Evolutionary conservation across 2,888 invertebrate species (phyloP).

Genomic region (Metellina segmentata): DNA sequence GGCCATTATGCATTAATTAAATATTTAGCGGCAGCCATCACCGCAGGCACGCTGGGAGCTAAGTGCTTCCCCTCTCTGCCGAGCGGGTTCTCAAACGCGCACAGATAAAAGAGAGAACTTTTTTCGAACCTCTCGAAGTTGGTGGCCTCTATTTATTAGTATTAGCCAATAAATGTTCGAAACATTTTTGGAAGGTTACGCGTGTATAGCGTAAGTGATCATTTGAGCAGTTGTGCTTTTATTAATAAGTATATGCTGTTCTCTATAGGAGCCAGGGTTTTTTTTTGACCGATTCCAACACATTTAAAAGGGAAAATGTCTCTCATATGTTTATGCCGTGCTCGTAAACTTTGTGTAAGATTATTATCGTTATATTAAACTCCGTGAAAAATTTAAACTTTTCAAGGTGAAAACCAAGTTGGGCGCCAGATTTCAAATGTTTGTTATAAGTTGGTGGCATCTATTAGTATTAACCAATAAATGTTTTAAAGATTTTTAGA

Average conservation of each 20-base stretch:
- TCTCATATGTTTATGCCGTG: too few species aligned
- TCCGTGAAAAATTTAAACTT: too few species aligned
- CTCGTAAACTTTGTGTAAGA: too few species aligned
- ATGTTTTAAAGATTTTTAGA: too few species aligned
- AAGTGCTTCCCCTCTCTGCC: constrained; percentile 6
- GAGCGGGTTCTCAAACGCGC: constrained; percentile 20
- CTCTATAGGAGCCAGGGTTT: too few species aligned
- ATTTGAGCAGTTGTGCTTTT: constrained; percentile 10
- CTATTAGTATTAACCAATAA: too few species aligned
- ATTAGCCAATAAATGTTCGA: constrained; percentile 17
- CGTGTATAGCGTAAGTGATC: not conserved
- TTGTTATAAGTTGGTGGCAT: too few species aligned
- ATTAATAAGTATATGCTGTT: not conserved
- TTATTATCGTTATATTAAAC: too few species aligned
- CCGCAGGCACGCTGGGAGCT: constrained; percentile 22
- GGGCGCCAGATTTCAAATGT: too few species aligned
- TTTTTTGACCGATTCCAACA: too few species aligned
- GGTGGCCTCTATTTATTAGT: not conserved
- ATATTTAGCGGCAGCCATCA: constrained; percentile 59
- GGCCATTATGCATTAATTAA: constrained; percentile 67
- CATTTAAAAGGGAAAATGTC: too few species aligned
- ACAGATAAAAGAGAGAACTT: constrained; percentile 8
- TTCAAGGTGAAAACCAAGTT: too few species aligned
- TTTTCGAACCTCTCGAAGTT: not conserved
- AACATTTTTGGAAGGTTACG: constrained; percentile 1